These are phyloP conservation scores for Smutsia temminckii DNA, from an alignment of 2,797 vertebrate genomes.

Conservation along the genomic window DNA sequence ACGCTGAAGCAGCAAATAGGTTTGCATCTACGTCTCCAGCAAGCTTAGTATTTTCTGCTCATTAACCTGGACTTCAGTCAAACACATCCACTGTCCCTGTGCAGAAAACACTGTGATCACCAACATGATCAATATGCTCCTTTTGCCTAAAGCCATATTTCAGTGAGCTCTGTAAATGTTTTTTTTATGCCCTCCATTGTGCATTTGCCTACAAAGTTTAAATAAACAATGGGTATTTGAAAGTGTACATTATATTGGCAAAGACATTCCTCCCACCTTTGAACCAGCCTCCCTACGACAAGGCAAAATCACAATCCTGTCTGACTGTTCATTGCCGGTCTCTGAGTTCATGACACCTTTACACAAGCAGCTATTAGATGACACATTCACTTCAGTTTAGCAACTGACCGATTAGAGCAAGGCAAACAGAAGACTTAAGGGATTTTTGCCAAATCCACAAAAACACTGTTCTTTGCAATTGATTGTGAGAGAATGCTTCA, in stretches of 20 bases:
- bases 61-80: slow-evolving; percentile 44
- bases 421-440: background rate
- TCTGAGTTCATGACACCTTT: background rate
- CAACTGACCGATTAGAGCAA: background rate
- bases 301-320: background rate
- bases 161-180: slow-evolving; percentile 30
- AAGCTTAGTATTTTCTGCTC: slow-evolving; percentile 24
- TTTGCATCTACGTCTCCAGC: background rate
- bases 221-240: background rate
- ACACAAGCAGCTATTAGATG: background rate
- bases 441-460: background rate
- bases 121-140: background rate
- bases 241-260: slow-evolving; percentile 11
- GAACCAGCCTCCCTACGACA: background rate
- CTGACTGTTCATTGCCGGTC: background rate
- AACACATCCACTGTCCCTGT: background rate
- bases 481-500: background rate
- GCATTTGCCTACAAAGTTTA: slow-evolving; percentile 30
- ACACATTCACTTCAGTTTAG: background rate
- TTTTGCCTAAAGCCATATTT: slow-evolving; percentile 31
- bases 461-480: background rate
- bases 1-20: background rate
- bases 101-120: background rate
- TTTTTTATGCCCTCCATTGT: slow-evolving; percentile 30
- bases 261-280: slow-evolving; percentile 33